phyloP scores from a whole-genome alignment of 1,140 invertebrate species.

The Contarinia nasturtii region DNA sequence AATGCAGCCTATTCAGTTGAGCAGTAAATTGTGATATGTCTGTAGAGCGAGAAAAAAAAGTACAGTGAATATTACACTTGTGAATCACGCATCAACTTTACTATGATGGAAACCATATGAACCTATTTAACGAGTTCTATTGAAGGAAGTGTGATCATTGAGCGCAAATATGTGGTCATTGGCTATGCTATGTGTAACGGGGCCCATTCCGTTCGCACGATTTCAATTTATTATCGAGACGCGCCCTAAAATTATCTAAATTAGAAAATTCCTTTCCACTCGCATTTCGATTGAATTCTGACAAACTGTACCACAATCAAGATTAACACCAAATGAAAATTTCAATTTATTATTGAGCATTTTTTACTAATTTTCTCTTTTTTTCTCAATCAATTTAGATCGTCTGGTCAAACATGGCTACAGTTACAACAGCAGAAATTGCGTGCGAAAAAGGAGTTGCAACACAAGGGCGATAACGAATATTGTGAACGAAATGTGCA shows the following conservation, averaged over 20 bases:
- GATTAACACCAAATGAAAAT: background rate
- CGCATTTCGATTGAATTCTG: background rate
- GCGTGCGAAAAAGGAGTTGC: conserved; percentile 4
- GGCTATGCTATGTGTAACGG: too few relatives aligned
- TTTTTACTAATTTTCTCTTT: background rate
- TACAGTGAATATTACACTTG: too few relatives aligned
- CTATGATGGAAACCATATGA: too few relatives aligned
- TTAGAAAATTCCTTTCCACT: background rate
- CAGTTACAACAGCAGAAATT: conserved; percentile 5
- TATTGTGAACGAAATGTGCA: conserved; percentile 4
- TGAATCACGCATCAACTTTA: too few relatives aligned
- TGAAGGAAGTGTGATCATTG: too few relatives aligned
- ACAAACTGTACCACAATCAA: too few relatives aligned
- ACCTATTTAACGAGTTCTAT: too few relatives aligned
- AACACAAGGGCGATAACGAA: background rate
- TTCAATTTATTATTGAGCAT: background rate
- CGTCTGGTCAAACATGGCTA: conserved; percentile 4
- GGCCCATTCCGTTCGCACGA: too few relatives aligned
- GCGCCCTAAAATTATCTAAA: background rate
- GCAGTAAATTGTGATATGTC: too few relatives aligned
- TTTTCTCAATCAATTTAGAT: conserved; percentile 1
- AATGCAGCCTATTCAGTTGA: too few relatives aligned
- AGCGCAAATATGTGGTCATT: too few relatives aligned
- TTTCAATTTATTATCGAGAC: background rate
- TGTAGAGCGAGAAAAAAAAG: too few relatives aligned